A percentile compares a stretch with the other conserved stretches of the same genome.
Evolutionary conservation across 2,797 vertebrate genomes (phyloP).

Genomic region (Hyperoplus lanceolatus): DNA sequence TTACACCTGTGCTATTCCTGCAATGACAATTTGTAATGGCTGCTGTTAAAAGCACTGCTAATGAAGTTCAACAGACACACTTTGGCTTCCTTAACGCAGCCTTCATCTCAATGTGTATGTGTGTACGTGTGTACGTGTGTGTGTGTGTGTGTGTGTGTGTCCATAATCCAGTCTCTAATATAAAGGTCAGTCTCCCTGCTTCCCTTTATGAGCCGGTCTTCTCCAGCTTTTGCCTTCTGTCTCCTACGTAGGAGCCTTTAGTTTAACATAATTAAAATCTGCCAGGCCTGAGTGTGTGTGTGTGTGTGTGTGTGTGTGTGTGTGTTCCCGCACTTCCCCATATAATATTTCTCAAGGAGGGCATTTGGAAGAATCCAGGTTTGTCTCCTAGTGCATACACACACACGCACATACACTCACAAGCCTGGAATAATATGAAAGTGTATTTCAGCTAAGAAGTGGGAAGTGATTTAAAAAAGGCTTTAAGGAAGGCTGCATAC

Average conservation of each 20-base stretch:
- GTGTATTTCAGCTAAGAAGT: conserved; percentile 76
- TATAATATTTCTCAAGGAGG: conserved; percentile 55
- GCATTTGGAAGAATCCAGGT: conserved; percentile 54
- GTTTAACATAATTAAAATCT: conserved; percentile 60
- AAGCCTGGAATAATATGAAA: conserved; percentile 66
- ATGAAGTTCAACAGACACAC: conserved; percentile 27
- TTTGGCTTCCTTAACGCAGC: conserved; percentile 6
- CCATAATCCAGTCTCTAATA: conserved; percentile 4
- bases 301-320: conserved; percentile 17
- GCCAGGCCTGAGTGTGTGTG: conserved; percentile 22
- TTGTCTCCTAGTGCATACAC: conserved; percentile 20
- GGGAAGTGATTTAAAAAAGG: conserved; percentile 79
- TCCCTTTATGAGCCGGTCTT: conserved; percentile 21
- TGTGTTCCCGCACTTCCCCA: conserved; percentile 19
- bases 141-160: background rate
- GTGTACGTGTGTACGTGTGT: too few relatives aligned
- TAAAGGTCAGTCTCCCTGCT: conserved; percentile 1
- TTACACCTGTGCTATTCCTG: conserved; percentile 21
- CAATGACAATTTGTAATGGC: conserved; percentile 11
- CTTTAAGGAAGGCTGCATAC: conserved; percentile 70
- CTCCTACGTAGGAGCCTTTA: conserved; percentile 38
- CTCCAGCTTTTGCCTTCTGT: conserved; percentile 15
- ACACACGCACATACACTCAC: conserved; percentile 17
- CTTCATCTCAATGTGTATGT: conserved; percentile 23
- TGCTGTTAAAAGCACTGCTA: conserved; percentile 14